Base-by-base conservation (phyloP, 1,140 invertebrate genomes). In the Rhagoletis pomonella region DNA sequence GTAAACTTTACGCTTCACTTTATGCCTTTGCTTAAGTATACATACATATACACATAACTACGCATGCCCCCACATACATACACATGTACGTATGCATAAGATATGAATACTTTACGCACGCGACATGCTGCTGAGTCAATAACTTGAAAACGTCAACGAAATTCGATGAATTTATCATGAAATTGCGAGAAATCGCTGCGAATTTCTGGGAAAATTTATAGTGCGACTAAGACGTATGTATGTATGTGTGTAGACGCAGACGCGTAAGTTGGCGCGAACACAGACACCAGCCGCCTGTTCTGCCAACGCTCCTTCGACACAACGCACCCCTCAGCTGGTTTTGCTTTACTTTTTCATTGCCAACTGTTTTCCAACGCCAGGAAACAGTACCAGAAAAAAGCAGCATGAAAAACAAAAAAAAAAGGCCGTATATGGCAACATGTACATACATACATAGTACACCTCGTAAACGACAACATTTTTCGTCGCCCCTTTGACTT, bases 121-220 rank as follows among this genome's bases (percentile, higher is more conserved):
- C 29, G 1, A 29, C 62, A 4, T 50, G 0, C 17, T 10, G 73
- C 84, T 85, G 84, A 85, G 84, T 85, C 84, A 85, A 85, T 85
- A 85, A 50, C 47, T 81, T 19, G n/a, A 42, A 60, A 60, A 88
- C 86, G 89, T 87, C 89, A 62, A 87, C 90, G 84, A 90, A 92
- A 91, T 92, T 91, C 90, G 89, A 88, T 92, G 90, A 92, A 92
- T 92, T 92, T 90, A 90, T 92, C 90, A 90, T 91, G 89, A 91
- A 92, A 92, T 92, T 92, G 90, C 91, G 90, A 92, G 91, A 92
- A 92, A 92, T 90, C 90, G 88, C 88, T 90, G 88, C 89, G 90
- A 90, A 91, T 92, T 92, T 92, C 91, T 89, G 81, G 87, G 91
- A 92, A 92, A 92, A 90, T 90, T 88, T 87, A 88, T 88, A 87